Conservation (phyloP, 2,888 invertebrate species). For the Tiliacea citrago region DNA sequence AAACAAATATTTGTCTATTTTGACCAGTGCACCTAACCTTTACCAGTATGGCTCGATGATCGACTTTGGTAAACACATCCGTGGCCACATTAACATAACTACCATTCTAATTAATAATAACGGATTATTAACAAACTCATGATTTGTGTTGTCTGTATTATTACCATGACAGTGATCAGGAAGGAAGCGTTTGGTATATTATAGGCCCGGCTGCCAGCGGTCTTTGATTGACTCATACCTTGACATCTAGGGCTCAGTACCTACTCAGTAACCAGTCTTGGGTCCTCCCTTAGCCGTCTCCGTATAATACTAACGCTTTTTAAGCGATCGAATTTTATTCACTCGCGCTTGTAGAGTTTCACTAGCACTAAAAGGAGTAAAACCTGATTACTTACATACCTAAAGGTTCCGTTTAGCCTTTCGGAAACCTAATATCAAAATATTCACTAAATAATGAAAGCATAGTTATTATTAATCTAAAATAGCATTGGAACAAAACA, state of each 20-base stretch:
- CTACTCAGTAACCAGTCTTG: neutral
- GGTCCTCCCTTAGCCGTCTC: too few species aligned
- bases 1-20: conserved; percentile 13
- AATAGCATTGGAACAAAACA: too few species aligned
- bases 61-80: conserved; percentile 23
- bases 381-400: too few species aligned
- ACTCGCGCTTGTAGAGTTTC: too few species aligned
- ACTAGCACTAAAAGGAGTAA: too few species aligned
- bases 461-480: too few species aligned
- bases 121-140: conserved; percentile 25
- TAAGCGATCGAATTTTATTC: too few species aligned
- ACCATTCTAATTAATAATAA: conserved; percentile 37
- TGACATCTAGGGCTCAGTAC: neutral
- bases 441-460: too few species aligned
- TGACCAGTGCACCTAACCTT: conserved; percentile 30
- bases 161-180: conserved; percentile 24
- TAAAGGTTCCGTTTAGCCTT: too few species aligned
- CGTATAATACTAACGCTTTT: too few species aligned
- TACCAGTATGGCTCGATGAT: neutral
- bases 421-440: too few species aligned
- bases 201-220: conserved; percentile 7
- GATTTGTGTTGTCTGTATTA: conserved; percentile 27
- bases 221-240: conserved; percentile 12
- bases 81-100: conserved; percentile 26
- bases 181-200: conserved; percentile 41